These are phyloP conservation scores for Genyomyrus donnyi DNA, from an alignment of 2,113 vertebrate genomes.

Conservation along the genomic window DNA sequence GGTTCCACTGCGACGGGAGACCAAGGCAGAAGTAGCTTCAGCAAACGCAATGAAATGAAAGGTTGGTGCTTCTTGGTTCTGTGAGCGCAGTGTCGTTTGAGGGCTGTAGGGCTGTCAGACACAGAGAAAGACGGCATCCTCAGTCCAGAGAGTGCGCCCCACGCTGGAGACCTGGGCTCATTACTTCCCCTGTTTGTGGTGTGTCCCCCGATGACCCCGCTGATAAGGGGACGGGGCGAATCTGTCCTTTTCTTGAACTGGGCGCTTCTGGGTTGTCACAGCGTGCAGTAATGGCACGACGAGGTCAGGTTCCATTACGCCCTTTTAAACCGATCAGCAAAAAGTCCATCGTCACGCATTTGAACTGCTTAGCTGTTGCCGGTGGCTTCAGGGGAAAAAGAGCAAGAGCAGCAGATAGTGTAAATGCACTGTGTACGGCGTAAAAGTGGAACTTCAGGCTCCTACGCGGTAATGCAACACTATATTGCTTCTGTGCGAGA, in stretches of 20 bases:
- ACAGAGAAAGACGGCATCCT: not conserved
- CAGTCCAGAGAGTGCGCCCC: not conserved
- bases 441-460: not conserved
- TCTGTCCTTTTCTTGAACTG: not conserved
- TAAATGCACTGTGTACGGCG: not conserved
- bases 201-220: not conserved
- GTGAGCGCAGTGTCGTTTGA: not conserved
- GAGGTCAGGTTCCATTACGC: not conserved
- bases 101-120: not conserved
- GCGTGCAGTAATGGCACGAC: not conserved
- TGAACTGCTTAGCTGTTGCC: not conserved
- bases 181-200: not conserved
- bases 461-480: not conserved
- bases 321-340: not conserved
- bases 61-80: not conserved
- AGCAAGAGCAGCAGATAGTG: not conserved
- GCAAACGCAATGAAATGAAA: not conserved
- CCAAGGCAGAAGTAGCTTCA: not conserved
- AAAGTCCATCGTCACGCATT: not conserved
- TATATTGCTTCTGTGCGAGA: not conserved
- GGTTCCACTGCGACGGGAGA: not conserved
- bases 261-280: not conserved
- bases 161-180: not conserved
- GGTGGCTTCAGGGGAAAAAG: not conserved
- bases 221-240: not conserved